A percentile compares a stretch with the other conserved stretches of the same genome.
Conservation (phyloP, 2,888 invertebrate genomes). For the Drosophila atroscutellata region DNA sequence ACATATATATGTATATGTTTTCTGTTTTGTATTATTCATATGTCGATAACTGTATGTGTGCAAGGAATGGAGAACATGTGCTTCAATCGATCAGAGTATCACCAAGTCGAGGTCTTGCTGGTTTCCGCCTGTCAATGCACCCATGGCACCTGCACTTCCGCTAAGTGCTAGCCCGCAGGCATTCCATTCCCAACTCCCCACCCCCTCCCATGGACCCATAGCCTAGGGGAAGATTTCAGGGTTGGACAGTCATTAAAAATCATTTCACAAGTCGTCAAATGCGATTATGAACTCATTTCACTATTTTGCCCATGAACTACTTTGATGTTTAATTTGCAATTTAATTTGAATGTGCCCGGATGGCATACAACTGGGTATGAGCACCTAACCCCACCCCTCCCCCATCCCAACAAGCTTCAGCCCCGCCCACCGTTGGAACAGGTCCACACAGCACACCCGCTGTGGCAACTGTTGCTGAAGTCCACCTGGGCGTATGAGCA, state of each 20-base stretch:
- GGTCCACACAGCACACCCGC: neutral
- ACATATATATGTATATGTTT: neutral
- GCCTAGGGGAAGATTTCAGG: neutral
- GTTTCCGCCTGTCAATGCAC: neutral
- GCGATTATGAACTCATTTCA: constrained; percentile 81
- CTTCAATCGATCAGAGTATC: neutral
- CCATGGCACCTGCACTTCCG: neutral
- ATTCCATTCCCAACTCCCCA: too few species aligned
- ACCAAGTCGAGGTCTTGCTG: neutral
- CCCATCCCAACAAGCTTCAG: neutral
- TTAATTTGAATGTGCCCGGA: constrained; percentile 75
- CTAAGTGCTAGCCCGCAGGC: neutral
- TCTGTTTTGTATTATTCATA: neutral
- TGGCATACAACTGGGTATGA: neutral
- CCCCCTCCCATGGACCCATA: neutral
- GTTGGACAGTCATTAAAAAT: constrained; percentile 63
- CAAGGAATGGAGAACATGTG: neutral
- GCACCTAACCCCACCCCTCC: neutral
- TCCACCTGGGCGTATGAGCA: constrained; percentile 77
- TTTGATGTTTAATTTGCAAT: constrained; percentile 82
- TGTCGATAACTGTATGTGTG: neutral
- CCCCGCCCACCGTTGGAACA: neutral
- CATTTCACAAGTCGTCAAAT: constrained; percentile 80
- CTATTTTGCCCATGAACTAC: constrained; percentile 67
- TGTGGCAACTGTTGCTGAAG: constrained; percentile 14